Evolutionary conservation across 2,113 vertebrate genomes (phyloP).

Genomic region (Bufo gargarizans): DNA sequence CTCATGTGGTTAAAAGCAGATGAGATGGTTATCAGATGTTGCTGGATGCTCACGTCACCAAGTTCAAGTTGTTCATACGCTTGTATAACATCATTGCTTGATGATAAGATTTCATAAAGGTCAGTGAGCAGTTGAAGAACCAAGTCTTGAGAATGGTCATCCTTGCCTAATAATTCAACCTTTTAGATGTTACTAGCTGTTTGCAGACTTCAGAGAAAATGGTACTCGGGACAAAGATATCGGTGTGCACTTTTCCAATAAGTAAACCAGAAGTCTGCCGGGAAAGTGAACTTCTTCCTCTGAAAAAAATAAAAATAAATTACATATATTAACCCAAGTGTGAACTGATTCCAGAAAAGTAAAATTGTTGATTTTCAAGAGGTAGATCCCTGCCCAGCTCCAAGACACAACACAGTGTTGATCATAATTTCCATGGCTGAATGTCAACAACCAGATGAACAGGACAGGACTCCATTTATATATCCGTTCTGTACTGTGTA

Average conservation of each 20-base stretch:
- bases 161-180: conserved; percentile 3
- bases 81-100: conserved; percentile 15
- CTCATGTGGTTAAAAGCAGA: background rate
- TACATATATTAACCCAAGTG: too few species aligned
- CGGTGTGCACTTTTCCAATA: background rate
- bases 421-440: too few species aligned
- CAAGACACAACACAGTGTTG: too few species aligned
- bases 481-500: too few species aligned
- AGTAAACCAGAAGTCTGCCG: too few species aligned
- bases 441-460: too few species aligned
- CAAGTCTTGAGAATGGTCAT: background rate
- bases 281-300: too few species aligned
- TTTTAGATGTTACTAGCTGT: conserved; percentile 12
- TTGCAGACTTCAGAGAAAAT: conserved; percentile 24
- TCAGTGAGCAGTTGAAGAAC: background rate
- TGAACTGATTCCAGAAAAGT: too few species aligned
- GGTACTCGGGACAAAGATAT: background rate
- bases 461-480: too few species aligned
- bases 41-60: conserved; percentile 3
- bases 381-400: too few species aligned
- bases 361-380: too few species aligned
- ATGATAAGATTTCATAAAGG: conserved; percentile 1
- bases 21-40: background rate
- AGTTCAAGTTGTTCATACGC: conserved; percentile 9
- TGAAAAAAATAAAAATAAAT: too few species aligned